phyloP scores from a whole-genome alignment of 2,888 invertebrate species.

The Gisinianus flammeolus region DNA sequence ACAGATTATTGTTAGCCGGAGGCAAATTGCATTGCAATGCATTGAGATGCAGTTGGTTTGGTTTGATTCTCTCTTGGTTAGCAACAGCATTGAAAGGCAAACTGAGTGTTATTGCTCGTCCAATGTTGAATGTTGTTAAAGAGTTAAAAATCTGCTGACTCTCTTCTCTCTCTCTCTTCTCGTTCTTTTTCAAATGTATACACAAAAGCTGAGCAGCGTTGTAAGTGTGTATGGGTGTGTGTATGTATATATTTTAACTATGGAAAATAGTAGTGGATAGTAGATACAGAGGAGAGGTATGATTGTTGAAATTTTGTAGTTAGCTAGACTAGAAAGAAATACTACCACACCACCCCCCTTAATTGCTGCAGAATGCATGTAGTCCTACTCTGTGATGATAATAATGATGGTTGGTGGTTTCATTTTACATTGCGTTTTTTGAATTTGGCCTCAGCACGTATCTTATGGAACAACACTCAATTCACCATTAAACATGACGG shows the following conservation, averaged over 20 bases:
- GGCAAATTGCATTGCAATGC: slow-evolving; percentile 24
- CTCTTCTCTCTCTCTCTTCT: not conserved
- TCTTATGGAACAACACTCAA: slow-evolving; percentile 21
- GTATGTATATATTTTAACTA: not conserved
- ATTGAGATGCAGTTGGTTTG: slow-evolving; percentile 26
- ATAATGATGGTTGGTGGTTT: not conserved
- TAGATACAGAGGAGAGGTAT: not conserved
- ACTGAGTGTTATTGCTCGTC: slow-evolving; percentile 4
- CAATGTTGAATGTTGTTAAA: not conserved
- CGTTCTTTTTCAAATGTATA: no score
- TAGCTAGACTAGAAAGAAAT: no score
- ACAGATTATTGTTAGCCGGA: no score
- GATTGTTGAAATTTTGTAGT: not conserved
- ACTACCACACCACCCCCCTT: not conserved
- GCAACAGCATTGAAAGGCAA: slow-evolving; percentile 22
- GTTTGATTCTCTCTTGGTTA: slow-evolving; percentile 21
- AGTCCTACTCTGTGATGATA: not conserved
- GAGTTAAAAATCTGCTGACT: slow-evolving; percentile 13
- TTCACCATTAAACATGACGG: slow-evolving; percentile 29
- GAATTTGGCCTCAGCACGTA: slow-evolving; percentile 25
- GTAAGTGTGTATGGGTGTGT: no score
- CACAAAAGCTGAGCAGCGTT: no score
- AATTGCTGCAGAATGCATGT: not conserved
- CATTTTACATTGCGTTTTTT: slow-evolving; percentile 6
- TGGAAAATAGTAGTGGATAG: not conserved